phyloP scores from a whole-genome alignment of 2,113 vertebrate species.

The Malurus cyaneus region DNA sequence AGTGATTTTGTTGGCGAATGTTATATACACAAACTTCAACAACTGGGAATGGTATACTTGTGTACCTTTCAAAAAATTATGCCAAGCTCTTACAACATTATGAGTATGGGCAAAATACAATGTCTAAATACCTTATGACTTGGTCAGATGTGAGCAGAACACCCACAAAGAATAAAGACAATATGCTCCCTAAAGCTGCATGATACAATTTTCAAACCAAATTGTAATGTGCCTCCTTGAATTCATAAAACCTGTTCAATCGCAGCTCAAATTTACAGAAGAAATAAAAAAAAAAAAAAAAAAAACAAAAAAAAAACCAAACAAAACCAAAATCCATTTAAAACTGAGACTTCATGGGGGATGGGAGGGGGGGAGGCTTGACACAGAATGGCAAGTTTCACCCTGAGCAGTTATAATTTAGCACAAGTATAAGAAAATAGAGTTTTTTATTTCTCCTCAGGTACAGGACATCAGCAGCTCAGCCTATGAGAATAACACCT shows the following conservation, averaged over 20 bases:
- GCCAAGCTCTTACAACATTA: background rate
- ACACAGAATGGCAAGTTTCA: background rate
- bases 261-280: background rate
- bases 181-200: background rate
- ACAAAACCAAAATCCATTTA: background rate
- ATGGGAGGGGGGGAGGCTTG: background rate
- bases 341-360: background rate
- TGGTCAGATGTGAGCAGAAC: background rate
- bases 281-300: background rate
- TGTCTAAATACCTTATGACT: background rate
- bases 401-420: background rate
- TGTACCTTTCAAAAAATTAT: background rate
- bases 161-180: background rate
- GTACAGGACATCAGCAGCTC: background rate
- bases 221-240: rapidly evolving
- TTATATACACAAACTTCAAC: background rate
- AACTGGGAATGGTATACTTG: background rate
- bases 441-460: background rate
- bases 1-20: background rate
- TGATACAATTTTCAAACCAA: background rate
- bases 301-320: too few relatives aligned
- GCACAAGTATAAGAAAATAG: background rate
- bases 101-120: background rate
- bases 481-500: background rate
- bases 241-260: background rate